A percentile compares a stretch with the other conserved stretches of the same genome.
Evolutionary conservation across 2,888 invertebrate genomes (phyloP).

Genomic region (Cybosia mesomella): DNA sequence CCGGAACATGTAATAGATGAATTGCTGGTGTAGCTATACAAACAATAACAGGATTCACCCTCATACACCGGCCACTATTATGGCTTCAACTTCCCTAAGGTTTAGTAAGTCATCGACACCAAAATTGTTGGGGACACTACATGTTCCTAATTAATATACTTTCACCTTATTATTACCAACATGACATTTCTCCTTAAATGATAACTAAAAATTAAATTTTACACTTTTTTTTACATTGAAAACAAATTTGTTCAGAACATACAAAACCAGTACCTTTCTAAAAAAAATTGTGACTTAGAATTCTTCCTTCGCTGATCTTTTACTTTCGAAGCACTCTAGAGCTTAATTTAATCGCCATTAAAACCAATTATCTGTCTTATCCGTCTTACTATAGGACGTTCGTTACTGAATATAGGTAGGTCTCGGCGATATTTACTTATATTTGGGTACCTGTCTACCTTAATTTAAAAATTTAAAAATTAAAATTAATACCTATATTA

Average conservation of each 20-base stretch:
- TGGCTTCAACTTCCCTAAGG: slow-evolving; percentile 81
- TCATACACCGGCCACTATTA: slow-evolving; percentile 68
- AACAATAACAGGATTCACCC: slow-evolving; percentile 79
- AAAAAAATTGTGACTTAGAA: background rate
- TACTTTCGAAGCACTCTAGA: background rate
- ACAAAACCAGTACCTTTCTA: background rate
- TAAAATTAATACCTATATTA: too few species aligned
- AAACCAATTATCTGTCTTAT: slow-evolving; percentile 3
- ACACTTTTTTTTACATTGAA: background rate
- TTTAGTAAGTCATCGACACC: slow-evolving; percentile 80
- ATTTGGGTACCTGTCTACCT: background rate
- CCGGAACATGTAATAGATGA: slow-evolving; percentile 37
- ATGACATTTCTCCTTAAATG: background rate
- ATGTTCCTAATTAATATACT: slow-evolving; percentile 63
- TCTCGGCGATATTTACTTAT: slow-evolving; percentile 2
- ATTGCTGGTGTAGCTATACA: slow-evolving; percentile 50
- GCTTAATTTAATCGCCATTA: background rate
- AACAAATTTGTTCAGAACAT: background rate
- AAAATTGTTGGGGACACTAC: slow-evolving; percentile 61
- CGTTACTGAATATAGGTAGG: background rate
- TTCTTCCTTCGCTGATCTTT: background rate
- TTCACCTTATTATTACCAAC: slow-evolving; percentile 37
- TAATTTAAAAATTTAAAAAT: too few species aligned
- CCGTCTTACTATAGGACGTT: background rate
- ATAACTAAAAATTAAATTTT: background rate